A percentile compares a stretch with the other conserved stretches of the same genome.
Evolutionary conservation across 2,888 invertebrate genomes (phyloP).

Genomic region (Melanotus villosus): DNA sequence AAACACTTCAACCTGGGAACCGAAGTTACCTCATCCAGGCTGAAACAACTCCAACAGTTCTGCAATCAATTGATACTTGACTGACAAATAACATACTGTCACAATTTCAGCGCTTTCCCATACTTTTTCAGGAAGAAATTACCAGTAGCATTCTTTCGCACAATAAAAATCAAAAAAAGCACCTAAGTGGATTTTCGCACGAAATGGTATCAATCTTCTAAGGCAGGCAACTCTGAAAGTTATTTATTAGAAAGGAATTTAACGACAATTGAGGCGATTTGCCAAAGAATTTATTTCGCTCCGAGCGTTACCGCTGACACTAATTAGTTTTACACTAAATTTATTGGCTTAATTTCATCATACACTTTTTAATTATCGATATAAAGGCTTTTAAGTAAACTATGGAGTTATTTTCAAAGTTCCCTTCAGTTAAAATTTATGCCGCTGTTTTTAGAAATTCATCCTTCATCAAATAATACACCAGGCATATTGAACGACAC

Average conservation of each 20-base stretch:
- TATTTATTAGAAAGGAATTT: conserved; percentile 17
- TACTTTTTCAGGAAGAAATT: conserved; percentile 5
- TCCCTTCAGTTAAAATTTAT: not conserved
- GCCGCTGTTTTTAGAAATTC: not conserved
- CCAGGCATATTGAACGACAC: too few relatives aligned
- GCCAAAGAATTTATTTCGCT: conserved; percentile 6
- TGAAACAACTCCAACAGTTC: conserved; percentile 5
- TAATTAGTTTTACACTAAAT: conserved; percentile 16
- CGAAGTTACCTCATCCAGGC: not conserved
- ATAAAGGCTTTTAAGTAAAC: conserved; percentile 12
- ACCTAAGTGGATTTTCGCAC: conserved; percentile 5
- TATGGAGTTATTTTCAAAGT: not conserved
- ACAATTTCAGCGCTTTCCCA: conserved; percentile 9
- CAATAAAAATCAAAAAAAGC: conserved; percentile 2
- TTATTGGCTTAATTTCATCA: conserved; percentile 14
- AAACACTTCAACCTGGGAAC: not conserved
- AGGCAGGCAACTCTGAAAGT: not conserved
- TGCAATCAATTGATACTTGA: conserved; percentile 1
- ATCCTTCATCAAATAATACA: too few relatives aligned
- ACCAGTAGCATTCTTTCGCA: not conserved
- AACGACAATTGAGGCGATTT: conserved; percentile 11
- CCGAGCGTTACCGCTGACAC: conserved; percentile 6
- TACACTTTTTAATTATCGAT: conserved; percentile 11
- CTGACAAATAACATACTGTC: conserved; percentile 19
- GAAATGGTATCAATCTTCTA: not conserved